These are phyloP conservation scores for Hedychridium roseum DNA, from an alignment of 2,888 invertebrate species.

Conservation along the genomic window DNA sequence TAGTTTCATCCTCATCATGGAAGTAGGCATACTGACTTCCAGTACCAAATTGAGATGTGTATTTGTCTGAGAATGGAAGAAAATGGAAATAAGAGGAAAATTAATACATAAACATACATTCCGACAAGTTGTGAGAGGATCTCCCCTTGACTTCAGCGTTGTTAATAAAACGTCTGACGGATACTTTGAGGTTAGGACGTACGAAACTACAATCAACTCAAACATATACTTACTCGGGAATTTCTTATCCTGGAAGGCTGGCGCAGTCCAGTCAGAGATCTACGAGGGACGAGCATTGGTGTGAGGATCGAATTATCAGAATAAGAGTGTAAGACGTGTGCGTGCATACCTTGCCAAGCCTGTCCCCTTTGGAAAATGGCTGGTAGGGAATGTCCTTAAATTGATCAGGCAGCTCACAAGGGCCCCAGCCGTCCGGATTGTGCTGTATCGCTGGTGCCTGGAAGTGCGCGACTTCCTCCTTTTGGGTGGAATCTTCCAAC, in stretches of 20 bases:
- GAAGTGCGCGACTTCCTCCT: conserved; percentile 73
- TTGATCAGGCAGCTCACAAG: conserved; percentile 91
- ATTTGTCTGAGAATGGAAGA: conserved; percentile 74
- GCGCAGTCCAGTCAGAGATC: conserved; percentile 97
- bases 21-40: conserved; percentile 98
- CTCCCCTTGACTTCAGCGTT: neutral
- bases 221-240: conserved; percentile 78
- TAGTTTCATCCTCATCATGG: conserved; percentile 98
- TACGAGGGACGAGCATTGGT: conserved; percentile 48
- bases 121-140: neutral
- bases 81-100: conserved; percentile 3
- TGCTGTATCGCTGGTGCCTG: conserved; percentile 80
- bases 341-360: conserved; percentile 87
- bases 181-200: too few relatives aligned
- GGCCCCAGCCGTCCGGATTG: conserved; percentile 96
- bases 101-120: neutral
- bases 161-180: neutral
- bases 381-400: conserved; percentile 98
- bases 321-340: conserved; percentile 5
- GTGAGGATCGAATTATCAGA: conserved; percentile 6
- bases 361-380: conserved; percentile 98
- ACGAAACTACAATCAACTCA: too few relatives aligned
- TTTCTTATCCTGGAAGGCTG: conserved; percentile 91
- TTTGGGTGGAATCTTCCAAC: conserved; percentile 24
- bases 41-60: conserved; percentile 90